A percentile compares a stretch with the other conserved stretches of the same genome.
These are phyloP conservation scores for Caenorhabditis drosophilae DNA, from an alignment of 2,888 invertebrate species.

Conservation along the genomic window DNA sequence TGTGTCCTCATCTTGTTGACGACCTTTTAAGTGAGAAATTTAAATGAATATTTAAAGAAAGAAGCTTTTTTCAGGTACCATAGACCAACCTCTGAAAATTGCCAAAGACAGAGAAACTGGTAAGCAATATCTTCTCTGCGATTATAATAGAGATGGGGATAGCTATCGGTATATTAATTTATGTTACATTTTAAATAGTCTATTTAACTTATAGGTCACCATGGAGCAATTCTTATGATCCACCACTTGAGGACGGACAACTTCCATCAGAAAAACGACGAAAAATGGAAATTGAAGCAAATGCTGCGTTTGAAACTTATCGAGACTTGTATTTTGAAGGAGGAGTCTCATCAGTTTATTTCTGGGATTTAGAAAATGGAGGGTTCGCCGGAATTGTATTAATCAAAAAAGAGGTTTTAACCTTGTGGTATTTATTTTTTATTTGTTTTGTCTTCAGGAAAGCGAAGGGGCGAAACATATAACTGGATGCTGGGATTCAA, in stretches of 20 bases:
- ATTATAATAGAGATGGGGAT: conserved; percentile 98
- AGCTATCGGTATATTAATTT: conserved; percentile 80
- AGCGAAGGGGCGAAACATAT: conserved; percentile 98
- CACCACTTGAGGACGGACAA: conserved; percentile 94
- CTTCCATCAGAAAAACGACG: conserved; percentile 95
- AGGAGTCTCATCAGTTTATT: conserved; percentile 96
- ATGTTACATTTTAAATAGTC: background rate
- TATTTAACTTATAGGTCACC: conserved; percentile 79
- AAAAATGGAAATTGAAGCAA: conserved; percentile 94
- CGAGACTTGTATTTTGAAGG: conserved; percentile 90
- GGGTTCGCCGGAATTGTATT: conserved; percentile 97
- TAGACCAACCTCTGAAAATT: conserved; percentile 97
- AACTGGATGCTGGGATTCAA: conserved; percentile 99
- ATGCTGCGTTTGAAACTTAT: conserved; percentile 97
- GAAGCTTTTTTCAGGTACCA: conserved; percentile 70
- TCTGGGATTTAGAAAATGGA: conserved; percentile 95
- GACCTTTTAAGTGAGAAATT: conserved; percentile 45
- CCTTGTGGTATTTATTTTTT: background rate
- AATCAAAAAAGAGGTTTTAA: conserved; percentile 84
- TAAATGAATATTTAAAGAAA: background rate
- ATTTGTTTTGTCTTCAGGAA: conserved; percentile 7
- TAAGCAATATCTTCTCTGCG: conserved; percentile 95
- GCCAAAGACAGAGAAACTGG: conserved; percentile 89
- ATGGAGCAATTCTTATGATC: conserved; percentile 98
- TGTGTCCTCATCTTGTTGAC: conserved; percentile 72